Conservation (phyloP, 2,113 vertebrate species). For the Stegastes partitus region DNA sequence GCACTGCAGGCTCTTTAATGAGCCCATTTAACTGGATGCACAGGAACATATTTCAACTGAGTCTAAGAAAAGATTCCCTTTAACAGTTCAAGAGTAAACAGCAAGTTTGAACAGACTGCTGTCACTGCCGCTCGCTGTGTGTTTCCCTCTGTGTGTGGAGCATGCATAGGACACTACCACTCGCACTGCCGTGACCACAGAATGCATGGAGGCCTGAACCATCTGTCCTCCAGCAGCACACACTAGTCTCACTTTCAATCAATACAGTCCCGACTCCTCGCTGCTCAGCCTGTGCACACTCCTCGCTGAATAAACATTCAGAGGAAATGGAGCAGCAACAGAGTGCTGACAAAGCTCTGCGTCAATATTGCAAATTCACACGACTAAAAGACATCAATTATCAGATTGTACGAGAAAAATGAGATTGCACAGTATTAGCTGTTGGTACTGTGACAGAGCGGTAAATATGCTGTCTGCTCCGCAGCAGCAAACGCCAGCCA, state of each 20-base stretch:
- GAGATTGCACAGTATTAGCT: background rate
- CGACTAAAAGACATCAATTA: conserved; percentile 26
- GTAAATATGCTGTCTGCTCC: conserved; percentile 25
- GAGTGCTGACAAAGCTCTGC: conserved; percentile 47
- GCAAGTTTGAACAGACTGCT: conserved; percentile 35
- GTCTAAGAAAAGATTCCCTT: background rate
- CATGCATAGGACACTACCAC: conserved; percentile 45
- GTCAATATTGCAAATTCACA: conserved; percentile 43
- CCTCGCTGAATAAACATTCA: conserved; percentile 60
- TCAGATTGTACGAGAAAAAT: conserved; percentile 24
- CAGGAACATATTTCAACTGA: background rate
- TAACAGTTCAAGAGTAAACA: background rate
- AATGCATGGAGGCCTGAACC: conserved; percentile 39
- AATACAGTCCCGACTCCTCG: conserved; percentile 58
- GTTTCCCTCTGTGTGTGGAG: conserved; percentile 11
- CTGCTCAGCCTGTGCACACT: conserved; percentile 63
- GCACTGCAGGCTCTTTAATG: background rate
- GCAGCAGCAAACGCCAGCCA: conserved; percentile 41
- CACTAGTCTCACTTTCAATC: conserved; percentile 53
- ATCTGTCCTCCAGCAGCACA: conserved; percentile 54
- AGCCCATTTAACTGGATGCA: background rate
- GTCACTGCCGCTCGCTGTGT: conserved; percentile 2
- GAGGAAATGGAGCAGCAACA: conserved; percentile 56
- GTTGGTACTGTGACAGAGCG: background rate
- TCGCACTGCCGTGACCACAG: conserved; percentile 58